These are phyloP conservation scores for Elachura formosa DNA, from an alignment of 2,113 vertebrate genomes.

Conservation along the genomic window DNA sequence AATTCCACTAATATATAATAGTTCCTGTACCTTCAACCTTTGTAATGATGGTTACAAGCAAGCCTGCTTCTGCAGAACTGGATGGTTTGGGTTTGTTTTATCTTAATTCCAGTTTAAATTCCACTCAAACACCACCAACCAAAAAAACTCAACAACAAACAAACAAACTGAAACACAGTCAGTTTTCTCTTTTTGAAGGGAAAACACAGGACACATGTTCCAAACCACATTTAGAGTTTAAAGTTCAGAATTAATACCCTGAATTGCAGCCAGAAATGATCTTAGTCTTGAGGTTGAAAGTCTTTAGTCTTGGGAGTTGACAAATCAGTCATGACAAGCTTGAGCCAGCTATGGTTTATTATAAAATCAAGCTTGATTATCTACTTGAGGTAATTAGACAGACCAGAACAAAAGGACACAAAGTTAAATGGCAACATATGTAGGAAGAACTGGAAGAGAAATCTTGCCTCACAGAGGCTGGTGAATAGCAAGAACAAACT, in stretches of 20 bases:
- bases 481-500: neutral
- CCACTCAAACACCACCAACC: neutral
- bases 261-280: slow-evolving; percentile 28
- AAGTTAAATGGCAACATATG: slow-evolving; percentile 30
- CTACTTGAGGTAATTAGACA: slow-evolving; percentile 24
- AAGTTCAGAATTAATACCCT: slow-evolving; percentile 12
- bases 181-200: neutral
- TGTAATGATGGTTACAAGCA: neutral
- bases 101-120: neutral
- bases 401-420: slow-evolving; percentile 40
- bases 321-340: slow-evolving; percentile 39
- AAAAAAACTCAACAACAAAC: neutral
- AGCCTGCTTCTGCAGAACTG: neutral
- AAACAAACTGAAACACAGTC: neutral
- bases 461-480: neutral
- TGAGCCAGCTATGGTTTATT: neutral
- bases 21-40: neutral
- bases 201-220: neutral
- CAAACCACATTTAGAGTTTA: neutral
- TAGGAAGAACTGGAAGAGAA: neutral
- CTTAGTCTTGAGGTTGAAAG: slow-evolving; percentile 17
- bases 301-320: neutral
- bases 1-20: neutral
- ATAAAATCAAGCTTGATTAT: slow-evolving; percentile 47
- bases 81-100: neutral